Base-by-base conservation (phyloP, 2,797 vertebrate species). In the Helicolenus hilgendorfi region DNA sequence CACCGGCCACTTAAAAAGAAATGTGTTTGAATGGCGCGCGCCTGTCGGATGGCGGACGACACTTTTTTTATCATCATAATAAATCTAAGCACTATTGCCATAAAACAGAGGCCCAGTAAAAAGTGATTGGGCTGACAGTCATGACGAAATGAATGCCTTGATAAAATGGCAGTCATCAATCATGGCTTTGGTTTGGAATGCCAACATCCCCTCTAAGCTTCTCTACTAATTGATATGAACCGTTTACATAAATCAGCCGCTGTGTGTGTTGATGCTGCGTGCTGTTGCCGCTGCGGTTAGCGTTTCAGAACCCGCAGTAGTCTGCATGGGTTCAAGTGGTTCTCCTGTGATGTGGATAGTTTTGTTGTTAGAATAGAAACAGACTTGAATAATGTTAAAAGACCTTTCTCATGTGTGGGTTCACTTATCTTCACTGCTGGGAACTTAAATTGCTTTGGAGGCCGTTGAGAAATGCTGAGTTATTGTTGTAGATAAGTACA, bases 161-260 rank as follows among this genome's bases (percentile, higher is more conserved):
- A 91, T 94, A 84, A 95, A 95, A 93, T 88, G 90, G 90, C 94
- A 89, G 86, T 92, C 92, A 94, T 96, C 95, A 95, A 95, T 96
- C 96, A 95, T 20, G 24, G 86, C 86, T 90, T 86, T 68, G 83
- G 82, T 86, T 94, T 91, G 81, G 72, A 88, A 92, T 69, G 79
- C 87, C 84, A 85, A 81, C 87, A 68, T 91, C 82, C 26, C 78
- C 76, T 87, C 82, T 86, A 78, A 90, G 85, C 92, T 55, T 83
- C 72, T 91, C 76, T 24, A 24, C 92, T 96, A 95, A 96, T 94
- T 94, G 87, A 94, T 94, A 93, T 90, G 91, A 90, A 92, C 85
- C 72, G 71, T 80, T 85, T 59, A 71, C 91, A 94, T 97, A 95
- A 97, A 96, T 95, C 92, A 83, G 85, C 80, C 62, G 85, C 81